Percentiles rank a stretch among this genome's conserved stretches.
Conservation (phyloP, 2,888 invertebrate genomes). For the Habroteleia sp. region DNA sequence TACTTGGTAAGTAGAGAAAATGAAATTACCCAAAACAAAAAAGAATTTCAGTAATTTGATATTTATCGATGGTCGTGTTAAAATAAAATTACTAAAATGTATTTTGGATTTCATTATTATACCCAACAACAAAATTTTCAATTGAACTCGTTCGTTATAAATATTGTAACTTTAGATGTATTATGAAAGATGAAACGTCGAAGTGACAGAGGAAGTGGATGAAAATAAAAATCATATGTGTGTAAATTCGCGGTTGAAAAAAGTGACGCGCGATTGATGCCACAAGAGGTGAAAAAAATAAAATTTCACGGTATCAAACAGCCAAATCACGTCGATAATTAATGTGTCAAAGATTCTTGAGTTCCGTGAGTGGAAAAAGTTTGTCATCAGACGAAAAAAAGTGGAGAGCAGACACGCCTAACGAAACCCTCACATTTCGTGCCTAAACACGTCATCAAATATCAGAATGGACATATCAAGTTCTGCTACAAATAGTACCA, state of each 20-base stretch:
- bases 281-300: constrained; percentile 5
- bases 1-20: constrained; percentile 20
- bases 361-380: constrained; percentile 8
- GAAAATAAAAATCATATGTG: constrained; percentile 7
- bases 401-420: constrained; percentile 32
- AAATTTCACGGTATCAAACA: constrained; percentile 4
- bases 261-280: too few species aligned
- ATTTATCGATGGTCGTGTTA: constrained; percentile 27
- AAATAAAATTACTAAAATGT: constrained; percentile 9
- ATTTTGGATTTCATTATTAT: constrained; percentile 28
- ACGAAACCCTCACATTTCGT: constrained; percentile 37
- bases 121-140: constrained; percentile 17
- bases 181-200: too few species aligned
- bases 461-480: constrained; percentile 62
- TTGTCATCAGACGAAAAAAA: constrained; percentile 31
- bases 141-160: too few species aligned
- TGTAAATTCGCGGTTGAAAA: too few species aligned
- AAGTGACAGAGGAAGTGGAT: too few species aligned
- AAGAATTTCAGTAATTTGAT: constrained; percentile 42
- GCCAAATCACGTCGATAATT: constrained; percentile 15
- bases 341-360: constrained; percentile 27
- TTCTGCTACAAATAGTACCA: constrained; percentile 64
- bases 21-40: constrained; percentile 36
- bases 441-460: constrained; percentile 55
- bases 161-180: too few species aligned